Conservation (phyloP, 2,888 invertebrate genomes). For the Meiosimyza platycephala region DNA sequence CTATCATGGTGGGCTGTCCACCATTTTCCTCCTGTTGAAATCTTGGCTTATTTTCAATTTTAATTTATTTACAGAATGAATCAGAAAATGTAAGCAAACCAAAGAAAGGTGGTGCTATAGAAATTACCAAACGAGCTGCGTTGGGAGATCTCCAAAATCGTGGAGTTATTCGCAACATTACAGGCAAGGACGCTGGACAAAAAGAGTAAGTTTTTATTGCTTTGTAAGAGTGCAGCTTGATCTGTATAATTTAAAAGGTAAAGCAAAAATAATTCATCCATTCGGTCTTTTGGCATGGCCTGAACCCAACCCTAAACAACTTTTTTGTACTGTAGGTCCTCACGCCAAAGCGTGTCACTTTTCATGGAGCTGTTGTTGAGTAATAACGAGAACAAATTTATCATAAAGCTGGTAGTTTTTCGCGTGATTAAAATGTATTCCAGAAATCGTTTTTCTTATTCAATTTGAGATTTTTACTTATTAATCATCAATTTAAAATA, state of each 20-base stretch:
- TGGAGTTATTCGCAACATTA: conserved; percentile 59
- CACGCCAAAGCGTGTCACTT: no score
- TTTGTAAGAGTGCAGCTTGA: background rate
- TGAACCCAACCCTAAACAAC: no score
- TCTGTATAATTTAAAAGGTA: background rate
- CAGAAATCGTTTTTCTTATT: no score
- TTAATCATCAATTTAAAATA: no score
- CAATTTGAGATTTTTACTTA: no score
- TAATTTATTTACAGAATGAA: conserved; percentile 54
- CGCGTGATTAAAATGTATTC: no score
- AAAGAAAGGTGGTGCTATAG: conserved; percentile 57
- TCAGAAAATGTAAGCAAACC: conserved; percentile 55
- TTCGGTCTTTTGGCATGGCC: no score
- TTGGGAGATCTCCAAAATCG: conserved; percentile 70
- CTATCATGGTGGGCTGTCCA: conserved; percentile 6
- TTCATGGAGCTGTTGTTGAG: no score
- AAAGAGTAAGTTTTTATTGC: conserved; percentile 57
- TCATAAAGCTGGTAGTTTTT: no score
- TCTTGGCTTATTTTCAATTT: background rate
- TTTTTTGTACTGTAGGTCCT: no score
- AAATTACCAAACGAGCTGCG: conserved; percentile 65
- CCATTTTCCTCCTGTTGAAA: background rate
- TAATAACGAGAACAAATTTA: no score
- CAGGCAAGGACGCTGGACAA: conserved; percentile 54
- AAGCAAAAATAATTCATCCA: background rate